Evolutionary conservation across 2,888 invertebrate genomes (phyloP).

Genomic region (Eilema depressum): DNA sequence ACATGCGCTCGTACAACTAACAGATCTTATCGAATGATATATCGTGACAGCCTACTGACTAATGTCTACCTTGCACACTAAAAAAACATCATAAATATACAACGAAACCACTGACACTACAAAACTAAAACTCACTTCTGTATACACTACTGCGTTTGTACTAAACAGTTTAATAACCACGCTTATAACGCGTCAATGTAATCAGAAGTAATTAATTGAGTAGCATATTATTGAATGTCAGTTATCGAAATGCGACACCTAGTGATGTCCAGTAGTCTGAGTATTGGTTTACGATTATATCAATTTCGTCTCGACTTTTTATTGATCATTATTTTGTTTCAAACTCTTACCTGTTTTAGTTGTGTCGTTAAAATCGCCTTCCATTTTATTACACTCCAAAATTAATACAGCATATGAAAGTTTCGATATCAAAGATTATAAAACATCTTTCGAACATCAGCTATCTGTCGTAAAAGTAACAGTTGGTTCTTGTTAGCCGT

Average conservation of each 20-base stretch:
- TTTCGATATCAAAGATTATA: constrained; percentile 41
- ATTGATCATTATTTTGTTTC: constrained; percentile 50
- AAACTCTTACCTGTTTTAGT: constrained; percentile 45
- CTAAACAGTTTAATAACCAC: not conserved
- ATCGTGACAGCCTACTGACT: constrained; percentile 59
- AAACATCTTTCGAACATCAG: constrained; percentile 40
- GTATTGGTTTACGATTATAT: constrained; percentile 49
- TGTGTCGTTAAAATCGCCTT: constrained; percentile 44
- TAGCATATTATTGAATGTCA: constrained; percentile 15
- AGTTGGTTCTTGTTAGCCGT: constrained; percentile 21
- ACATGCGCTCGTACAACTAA: constrained; percentile 43
- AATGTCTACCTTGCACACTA: constrained; percentile 52
- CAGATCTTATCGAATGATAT: constrained; percentile 64
- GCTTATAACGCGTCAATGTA: constrained; percentile 30
- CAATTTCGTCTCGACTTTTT: constrained; percentile 44
- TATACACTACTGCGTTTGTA: constrained; percentile 27
- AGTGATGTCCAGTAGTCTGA: constrained; percentile 54
- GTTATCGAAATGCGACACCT: constrained; percentile 42
- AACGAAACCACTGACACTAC: constrained; percentile 18
- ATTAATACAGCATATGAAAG: constrained; percentile 28
- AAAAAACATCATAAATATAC: constrained; percentile 42
- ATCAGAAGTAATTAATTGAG: not conserved
- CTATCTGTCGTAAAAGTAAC: constrained; percentile 38
- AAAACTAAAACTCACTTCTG: constrained; percentile 24
- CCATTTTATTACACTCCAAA: constrained; percentile 37